These are phyloP conservation scores for Azorinus chamasolen DNA, from an alignment of 2,888 invertebrate species.

Conservation along the genomic window DNA sequence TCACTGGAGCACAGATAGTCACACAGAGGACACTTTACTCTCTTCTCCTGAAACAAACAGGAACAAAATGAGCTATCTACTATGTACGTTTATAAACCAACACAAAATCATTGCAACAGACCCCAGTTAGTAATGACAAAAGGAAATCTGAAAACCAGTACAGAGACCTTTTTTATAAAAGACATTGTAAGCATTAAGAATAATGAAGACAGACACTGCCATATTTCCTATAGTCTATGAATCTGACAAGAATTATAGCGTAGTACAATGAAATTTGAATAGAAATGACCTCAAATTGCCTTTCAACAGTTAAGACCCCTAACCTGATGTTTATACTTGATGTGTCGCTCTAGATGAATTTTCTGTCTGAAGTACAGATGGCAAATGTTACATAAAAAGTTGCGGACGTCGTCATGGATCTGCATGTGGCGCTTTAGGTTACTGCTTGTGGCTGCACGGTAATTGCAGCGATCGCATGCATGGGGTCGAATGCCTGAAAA, in stretches of 20 bases:
- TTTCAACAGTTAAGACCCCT: too few species aligned
- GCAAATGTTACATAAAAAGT: slow-evolving; percentile 78
- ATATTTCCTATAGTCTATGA: too few species aligned
- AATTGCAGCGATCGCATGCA: slow-evolving; percentile 76
- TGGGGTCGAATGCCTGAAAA: slow-evolving; percentile 77
- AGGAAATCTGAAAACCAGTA: too few species aligned
- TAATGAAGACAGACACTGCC: too few species aligned
- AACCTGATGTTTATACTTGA: slow-evolving; percentile 85
- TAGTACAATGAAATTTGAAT: too few species aligned
- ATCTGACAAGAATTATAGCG: too few species aligned
- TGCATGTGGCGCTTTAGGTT: slow-evolving; percentile 84
- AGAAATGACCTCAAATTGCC: too few species aligned
- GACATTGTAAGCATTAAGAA: too few species aligned
- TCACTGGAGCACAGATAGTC: slow-evolving; percentile 84
- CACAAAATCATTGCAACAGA: too few species aligned
- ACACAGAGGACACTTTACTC: slow-evolving; percentile 82
- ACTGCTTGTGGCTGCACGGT: slow-evolving; percentile 82
- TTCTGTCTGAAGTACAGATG: slow-evolving; percentile 82
- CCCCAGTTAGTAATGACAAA: too few species aligned
- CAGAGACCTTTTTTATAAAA: too few species aligned
- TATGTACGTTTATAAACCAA: too few species aligned
- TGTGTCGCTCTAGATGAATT: slow-evolving; percentile 84
- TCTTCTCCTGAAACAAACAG: slow-evolving; percentile 78
- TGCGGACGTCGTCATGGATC: slow-evolving; percentile 80
- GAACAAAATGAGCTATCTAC: background rate